Conservation (phyloP, 2,113 vertebrate species). For the Neofelis nebulosa region DNA sequence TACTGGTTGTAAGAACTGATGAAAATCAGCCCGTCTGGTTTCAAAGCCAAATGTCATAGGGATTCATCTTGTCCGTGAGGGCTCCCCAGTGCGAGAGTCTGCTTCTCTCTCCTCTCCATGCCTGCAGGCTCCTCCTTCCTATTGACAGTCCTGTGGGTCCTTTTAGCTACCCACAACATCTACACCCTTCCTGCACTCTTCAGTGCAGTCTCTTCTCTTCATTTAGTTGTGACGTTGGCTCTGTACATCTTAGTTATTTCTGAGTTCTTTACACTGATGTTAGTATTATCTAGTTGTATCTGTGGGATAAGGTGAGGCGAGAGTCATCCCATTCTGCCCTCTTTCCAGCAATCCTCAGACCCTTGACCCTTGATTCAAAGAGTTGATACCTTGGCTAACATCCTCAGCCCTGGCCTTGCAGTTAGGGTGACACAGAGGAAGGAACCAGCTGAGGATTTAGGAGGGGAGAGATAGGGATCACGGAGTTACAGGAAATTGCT, state of each 20-base stretch:
- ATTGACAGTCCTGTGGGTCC: background rate
- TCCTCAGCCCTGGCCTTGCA: accelerated
- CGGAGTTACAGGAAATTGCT: background rate
- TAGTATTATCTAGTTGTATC: background rate
- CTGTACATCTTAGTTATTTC: background rate
- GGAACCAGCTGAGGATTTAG: background rate
- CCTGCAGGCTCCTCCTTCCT: background rate
- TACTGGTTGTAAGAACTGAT: background rate
- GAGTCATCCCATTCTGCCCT: background rate
- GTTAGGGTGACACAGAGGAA: background rate
- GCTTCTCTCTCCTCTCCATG: background rate
- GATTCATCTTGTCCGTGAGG: background rate
- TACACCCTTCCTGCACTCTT: background rate
- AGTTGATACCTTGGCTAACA: background rate
- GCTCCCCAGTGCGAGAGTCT: background rate
- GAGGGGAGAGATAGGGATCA: background rate
- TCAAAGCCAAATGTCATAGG: background rate
- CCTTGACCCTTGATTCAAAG: background rate
- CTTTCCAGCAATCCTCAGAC: background rate
- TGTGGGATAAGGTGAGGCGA: background rate
- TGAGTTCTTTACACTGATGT: background rate
- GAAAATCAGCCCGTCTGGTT: background rate
- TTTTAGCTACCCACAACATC: background rate
- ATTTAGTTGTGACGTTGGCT: background rate
- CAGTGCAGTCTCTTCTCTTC: background rate